Evolutionary conservation across 2,797 vertebrate genomes (phyloP).

Genomic region (Enteromius viviparus): DNA sequence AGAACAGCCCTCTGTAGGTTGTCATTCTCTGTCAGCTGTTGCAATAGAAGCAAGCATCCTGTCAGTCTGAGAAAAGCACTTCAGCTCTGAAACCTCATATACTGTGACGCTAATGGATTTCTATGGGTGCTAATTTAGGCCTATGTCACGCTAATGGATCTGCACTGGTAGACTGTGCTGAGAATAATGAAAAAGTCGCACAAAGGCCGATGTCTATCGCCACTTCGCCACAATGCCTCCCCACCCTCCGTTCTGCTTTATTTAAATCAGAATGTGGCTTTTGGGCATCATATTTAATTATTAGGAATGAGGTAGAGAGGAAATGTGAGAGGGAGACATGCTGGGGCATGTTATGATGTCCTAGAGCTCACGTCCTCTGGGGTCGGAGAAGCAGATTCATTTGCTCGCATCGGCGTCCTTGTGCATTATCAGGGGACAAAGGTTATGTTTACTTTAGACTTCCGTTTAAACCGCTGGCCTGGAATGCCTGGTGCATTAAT

Average conservation of each 20-base stretch:
- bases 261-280: slow-evolving; percentile 47
- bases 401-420: not conserved
- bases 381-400: not conserved
- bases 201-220: slow-evolving; percentile 30
- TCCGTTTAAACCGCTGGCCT: slow-evolving; percentile 2
- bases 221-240: slow-evolving; percentile 36
- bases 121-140: slow-evolving; percentile 38
- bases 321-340: slow-evolving; percentile 39
- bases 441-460: slow-evolving; percentile 16
- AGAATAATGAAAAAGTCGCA: slow-evolving; percentile 45
- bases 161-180: slow-evolving; percentile 35
- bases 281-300: slow-evolving; percentile 42
- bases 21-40: slow-evolving; percentile 9
- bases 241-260: slow-evolving; percentile 40
- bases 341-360: slow-evolving; percentile 33
- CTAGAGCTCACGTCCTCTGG: not conserved
- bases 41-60: slow-evolving; percentile 34
- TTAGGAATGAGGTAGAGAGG: slow-evolving; percentile 26
- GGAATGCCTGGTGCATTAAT: not conserved
- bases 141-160: slow-evolving; percentile 45
- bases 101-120: slow-evolving; percentile 42
- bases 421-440: slow-evolving; percentile 12
- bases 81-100: slow-evolving; percentile 38
- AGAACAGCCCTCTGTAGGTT: not conserved
- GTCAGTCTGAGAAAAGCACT: slow-evolving; percentile 37